phyloP scores from a whole-genome alignment of 2,113 vertebrate genomes.

The Galeopterus variegatus region DNA sequence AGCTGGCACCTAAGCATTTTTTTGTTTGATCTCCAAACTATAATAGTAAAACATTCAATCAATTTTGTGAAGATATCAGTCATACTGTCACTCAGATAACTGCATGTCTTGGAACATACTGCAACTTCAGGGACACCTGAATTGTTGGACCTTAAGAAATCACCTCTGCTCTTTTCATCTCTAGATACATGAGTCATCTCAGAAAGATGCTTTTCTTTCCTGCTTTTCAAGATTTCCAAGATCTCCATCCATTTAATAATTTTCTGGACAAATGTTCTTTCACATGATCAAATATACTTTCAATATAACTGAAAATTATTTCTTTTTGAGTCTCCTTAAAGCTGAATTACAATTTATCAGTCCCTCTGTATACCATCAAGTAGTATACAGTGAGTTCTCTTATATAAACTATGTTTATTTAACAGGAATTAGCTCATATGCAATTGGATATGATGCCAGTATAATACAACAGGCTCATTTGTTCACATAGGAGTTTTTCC shows the following conservation, averaged over 20 bases:
- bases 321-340: slow-evolving; percentile 8
- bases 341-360: not conserved
- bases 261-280: not conserved
- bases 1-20: not conserved
- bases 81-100: not conserved
- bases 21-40: slow-evolving; percentile 50
- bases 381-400: not conserved
- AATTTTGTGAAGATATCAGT: slow-evolving; percentile 34
- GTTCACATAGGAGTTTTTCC: not conserved
- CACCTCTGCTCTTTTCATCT: not conserved
- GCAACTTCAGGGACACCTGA: not conserved
- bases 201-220: not conserved
- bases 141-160: not conserved
- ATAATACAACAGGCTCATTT: not conserved
- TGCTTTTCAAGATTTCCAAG: not conserved
- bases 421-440: not conserved
- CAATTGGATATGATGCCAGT: not conserved
- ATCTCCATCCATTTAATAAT: slow-evolving; percentile 11
- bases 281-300: not conserved
- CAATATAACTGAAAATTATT: not conserved
- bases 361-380: not conserved
- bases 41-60: slow-evolving; percentile 41
- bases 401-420: not conserved
- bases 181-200: not conserved
- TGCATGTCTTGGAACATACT: not conserved